A percentile compares a stretch with the other conserved stretches of the same genome.
These are phyloP conservation scores for Metaphire vulgaris DNA, from an alignment of 1,140 invertebrate species.

Conservation along the genomic window DNA sequence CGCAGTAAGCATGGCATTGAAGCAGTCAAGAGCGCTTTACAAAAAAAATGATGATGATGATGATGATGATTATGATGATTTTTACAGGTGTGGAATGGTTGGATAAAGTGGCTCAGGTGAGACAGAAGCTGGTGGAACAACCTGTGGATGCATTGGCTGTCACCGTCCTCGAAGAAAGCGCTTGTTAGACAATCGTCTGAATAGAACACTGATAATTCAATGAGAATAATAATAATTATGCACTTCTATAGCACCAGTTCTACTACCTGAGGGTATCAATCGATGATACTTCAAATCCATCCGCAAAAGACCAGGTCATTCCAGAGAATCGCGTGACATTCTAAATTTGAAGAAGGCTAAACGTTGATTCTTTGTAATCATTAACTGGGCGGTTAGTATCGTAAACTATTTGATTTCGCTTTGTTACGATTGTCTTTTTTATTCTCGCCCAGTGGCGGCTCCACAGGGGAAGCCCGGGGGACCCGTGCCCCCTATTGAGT, in stretches of 20 bases:
- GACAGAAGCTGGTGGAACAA: neutral
- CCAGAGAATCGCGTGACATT: neutral
- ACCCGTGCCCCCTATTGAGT: no score
- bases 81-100: neutral
- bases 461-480: no score
- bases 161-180: neutral
- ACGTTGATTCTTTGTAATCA: no score
- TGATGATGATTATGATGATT: no score
- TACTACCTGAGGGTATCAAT: neutral
- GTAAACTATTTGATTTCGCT: no score
- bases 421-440: no score
- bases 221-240: no score
- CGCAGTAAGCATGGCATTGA: no score
- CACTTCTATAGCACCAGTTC: neutral
- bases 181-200: neutral
- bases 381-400: no score
- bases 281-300: neutral
- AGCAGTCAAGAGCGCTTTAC: no score
- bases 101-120: neutral
- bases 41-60: no score
- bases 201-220: neutral
- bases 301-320: neutral
- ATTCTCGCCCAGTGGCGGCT: no score
- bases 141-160: neutral
- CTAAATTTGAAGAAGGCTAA: neutral